phyloP scores from a whole-genome alignment of 2,888 invertebrate genomes.

The Patella caerulea region DNA sequence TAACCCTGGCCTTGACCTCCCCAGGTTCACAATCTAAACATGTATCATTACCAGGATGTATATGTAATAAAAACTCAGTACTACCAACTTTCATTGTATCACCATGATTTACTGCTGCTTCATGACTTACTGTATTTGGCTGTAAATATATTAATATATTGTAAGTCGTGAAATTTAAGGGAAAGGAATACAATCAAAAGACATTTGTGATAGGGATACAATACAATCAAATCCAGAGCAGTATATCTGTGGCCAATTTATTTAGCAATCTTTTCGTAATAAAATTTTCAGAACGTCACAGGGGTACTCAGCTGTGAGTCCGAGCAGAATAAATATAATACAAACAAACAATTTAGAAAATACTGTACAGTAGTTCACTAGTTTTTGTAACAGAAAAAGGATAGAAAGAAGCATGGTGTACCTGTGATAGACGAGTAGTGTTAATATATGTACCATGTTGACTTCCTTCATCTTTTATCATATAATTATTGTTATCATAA shows the following conservation, averaged over 20 bases:
- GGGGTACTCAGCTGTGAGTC: too few species aligned
- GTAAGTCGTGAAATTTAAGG: too few species aligned
- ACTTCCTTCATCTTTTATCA: constrained; percentile 82
- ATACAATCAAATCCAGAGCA: too few species aligned
- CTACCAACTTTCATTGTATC: constrained; percentile 79
- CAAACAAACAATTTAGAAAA: too few species aligned
- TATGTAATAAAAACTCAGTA: constrained; percentile 63
- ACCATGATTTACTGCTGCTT: constrained; percentile 77
- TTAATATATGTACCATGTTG: constrained; percentile 85
- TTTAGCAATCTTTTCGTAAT: too few species aligned
- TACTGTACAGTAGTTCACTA: too few species aligned
- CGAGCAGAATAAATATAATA: too few species aligned
- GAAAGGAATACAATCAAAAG: too few species aligned
- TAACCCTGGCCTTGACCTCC: constrained; percentile 65
- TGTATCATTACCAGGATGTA: constrained; percentile 89
- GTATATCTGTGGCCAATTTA: too few species aligned
- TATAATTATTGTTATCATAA: constrained; percentile 51
- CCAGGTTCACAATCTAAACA: constrained; percentile 96
- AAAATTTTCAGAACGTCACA: too few species aligned
- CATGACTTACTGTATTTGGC: constrained; percentile 24
- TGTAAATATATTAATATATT: constrained; percentile 1
- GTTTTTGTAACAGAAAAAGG: too few species aligned
- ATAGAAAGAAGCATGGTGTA: constrained; percentile 71
- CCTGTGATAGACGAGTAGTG: constrained; percentile 64
- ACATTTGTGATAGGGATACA: too few species aligned